Evolutionary conservation across 2,888 invertebrate species (phyloP).

Genomic region (Xestia xanthographa): DNA sequence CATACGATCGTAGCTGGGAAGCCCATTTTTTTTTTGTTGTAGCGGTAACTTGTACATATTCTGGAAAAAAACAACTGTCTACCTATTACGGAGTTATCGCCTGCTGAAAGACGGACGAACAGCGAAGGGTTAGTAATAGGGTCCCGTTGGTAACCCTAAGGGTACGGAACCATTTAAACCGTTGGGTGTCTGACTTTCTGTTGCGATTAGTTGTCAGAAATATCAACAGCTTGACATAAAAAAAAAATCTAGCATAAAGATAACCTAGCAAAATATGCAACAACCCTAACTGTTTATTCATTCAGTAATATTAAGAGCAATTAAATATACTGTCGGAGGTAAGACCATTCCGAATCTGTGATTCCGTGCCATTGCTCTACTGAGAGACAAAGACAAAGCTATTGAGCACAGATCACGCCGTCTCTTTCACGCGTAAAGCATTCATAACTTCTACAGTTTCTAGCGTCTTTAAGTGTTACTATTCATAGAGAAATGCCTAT

Average conservation of each 20-base stretch:
- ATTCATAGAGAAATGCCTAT: conserved; percentile 53
- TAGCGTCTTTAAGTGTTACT: conserved; percentile 53
- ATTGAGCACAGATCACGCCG: not conserved
- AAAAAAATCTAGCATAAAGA: not conserved
- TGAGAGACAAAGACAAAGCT: conserved; percentile 22
- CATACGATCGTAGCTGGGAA: too few species aligned
- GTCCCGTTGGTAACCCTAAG: too few species aligned
- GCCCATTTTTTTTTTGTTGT: too few species aligned
- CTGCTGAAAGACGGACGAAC: too few species aligned
- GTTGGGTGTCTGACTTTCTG: too few species aligned
- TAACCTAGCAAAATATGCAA: not conserved
- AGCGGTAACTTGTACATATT: too few species aligned
- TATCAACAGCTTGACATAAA: not conserved
- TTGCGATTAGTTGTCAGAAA: not conserved
- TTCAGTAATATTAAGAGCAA: conserved; percentile 60
- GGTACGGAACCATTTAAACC: not conserved
- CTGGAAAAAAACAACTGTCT: too few species aligned
- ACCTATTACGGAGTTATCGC: too few species aligned
- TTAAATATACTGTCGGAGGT: conserved; percentile 52
- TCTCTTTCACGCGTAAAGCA: conserved; percentile 48
- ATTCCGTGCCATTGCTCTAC: too few species aligned
- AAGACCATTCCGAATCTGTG: too few species aligned
- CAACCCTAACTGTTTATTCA: conserved; percentile 41
- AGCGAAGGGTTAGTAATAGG: too few species aligned
- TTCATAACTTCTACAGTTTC: conserved; percentile 42